Conservation (phyloP, 1,140 invertebrate genomes). For the Tetragnatha versicolor region DNA sequence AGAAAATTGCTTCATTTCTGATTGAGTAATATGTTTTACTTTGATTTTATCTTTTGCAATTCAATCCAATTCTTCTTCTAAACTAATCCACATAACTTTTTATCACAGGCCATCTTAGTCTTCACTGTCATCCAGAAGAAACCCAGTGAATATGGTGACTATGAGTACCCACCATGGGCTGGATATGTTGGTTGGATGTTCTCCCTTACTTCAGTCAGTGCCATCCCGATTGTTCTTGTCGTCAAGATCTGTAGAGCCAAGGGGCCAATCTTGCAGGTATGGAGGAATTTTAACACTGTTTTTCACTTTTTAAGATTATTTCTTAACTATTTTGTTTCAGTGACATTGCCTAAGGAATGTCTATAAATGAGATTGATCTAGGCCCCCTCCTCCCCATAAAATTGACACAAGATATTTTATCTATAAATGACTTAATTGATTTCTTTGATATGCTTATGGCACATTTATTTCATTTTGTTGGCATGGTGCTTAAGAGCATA, state of each 20-base stretch:
- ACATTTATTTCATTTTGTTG: too few relatives aligned
- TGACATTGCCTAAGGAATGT: too few relatives aligned
- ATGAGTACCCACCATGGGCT: conserved; percentile 63
- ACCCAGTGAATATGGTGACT: conserved; percentile 61
- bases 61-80: background rate
- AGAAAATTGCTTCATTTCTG: background rate
- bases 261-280: conserved; percentile 63
- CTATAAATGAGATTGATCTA: too few relatives aligned
- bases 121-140: conserved; percentile 63
- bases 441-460: too few relatives aligned
- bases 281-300: too few relatives aligned
- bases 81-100: background rate
- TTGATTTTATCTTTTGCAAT: too few relatives aligned
- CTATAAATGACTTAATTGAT: too few relatives aligned
- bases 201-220: conserved; percentile 61
- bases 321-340: too few relatives aligned
- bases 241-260: conserved; percentile 57
- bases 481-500: too few relatives aligned
- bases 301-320: too few relatives aligned
- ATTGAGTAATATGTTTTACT: background rate
- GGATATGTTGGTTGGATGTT: conserved; percentile 63
- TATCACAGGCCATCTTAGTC: conserved; percentile 62
- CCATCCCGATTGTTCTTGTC: conserved; percentile 62
- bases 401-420: too few relatives aligned
- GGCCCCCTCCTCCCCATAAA: too few relatives aligned